Evolutionary conservation across 2,888 invertebrate species (phyloP).

Genomic region (Pristionchus mayeri): DNA sequence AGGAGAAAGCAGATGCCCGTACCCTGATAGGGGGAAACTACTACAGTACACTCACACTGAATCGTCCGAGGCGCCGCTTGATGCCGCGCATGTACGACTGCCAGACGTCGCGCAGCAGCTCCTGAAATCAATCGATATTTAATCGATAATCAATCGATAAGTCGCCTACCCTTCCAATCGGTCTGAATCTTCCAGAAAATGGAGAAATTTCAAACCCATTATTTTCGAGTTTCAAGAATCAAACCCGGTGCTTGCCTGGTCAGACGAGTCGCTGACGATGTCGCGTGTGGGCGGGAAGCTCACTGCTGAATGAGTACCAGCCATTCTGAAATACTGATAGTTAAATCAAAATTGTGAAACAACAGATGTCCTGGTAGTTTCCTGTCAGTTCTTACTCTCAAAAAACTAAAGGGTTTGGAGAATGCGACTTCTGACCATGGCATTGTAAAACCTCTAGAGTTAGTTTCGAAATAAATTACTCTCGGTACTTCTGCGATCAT

Average conservation of each 20-base stretch:
- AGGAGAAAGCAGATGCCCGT: too few relatives aligned
- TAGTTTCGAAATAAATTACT: too few relatives aligned
- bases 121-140: constrained; percentile 96
- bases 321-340: constrained; percentile 60
- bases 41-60: constrained; percentile 87
- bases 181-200: too few relatives aligned
- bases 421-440: too few relatives aligned
- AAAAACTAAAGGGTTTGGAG: too few relatives aligned
- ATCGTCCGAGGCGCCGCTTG: constrained; percentile 91
- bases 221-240: background rate
- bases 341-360: background rate
- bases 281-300: constrained; percentile 97
- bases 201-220: constrained; percentile 85
- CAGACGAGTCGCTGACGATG: constrained; percentile 97
- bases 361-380: too few relatives aligned
- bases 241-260: constrained; percentile 82
- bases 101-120: constrained; percentile 95
- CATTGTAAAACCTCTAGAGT: too few relatives aligned
- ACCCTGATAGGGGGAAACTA: too few relatives aligned
- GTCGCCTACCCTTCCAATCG: too few relatives aligned
- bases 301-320: constrained; percentile 74
- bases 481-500: too few relatives aligned
- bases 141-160: constrained; percentile 89
- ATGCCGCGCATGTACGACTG: constrained; percentile 93
- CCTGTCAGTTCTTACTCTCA: too few relatives aligned